Conservation (phyloP, 2,113 vertebrate species). For the Amazona vittata region DNA sequence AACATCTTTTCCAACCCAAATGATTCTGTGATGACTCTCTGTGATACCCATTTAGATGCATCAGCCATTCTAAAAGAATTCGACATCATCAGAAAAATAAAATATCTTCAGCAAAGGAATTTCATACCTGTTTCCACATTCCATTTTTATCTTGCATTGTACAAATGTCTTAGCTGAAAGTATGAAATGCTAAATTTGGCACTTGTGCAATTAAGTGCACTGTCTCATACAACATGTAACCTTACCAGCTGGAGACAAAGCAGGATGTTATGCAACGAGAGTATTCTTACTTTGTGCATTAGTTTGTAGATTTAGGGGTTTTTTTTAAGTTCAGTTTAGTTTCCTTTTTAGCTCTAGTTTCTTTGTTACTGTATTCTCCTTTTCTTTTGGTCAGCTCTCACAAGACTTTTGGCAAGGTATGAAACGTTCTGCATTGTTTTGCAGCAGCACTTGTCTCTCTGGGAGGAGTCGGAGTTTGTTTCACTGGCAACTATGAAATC, state of each 20-base stretch:
- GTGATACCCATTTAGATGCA: not conserved
- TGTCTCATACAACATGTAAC: not conserved
- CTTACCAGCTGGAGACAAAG: not conserved
- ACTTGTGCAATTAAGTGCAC: not conserved
- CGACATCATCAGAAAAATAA: not conserved
- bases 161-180: not conserved
- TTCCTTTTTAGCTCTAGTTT: not conserved
- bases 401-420: conserved; percentile 6
- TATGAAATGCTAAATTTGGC: not conserved
- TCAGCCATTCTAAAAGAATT: not conserved
- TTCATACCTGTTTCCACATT: not conserved
- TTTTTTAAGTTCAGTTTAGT: not conserved
- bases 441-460: conserved; percentile 57
- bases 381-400: conserved; percentile 44
- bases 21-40: not conserved
- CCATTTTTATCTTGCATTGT: not conserved
- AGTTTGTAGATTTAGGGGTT: not conserved
- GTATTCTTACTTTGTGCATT: not conserved
- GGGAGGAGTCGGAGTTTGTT: conserved; percentile 61
- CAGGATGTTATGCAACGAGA: not conserved
- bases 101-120: not conserved
- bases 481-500: conserved; percentile 72
- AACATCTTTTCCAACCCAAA: not conserved
- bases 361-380: not conserved
- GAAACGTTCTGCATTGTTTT: conserved; percentile 49